A percentile compares a stretch with the other conserved stretches of the same genome.
Conservation (phyloP, 1,140 invertebrate genomes). For the Diploscapter pachys region DNA sequence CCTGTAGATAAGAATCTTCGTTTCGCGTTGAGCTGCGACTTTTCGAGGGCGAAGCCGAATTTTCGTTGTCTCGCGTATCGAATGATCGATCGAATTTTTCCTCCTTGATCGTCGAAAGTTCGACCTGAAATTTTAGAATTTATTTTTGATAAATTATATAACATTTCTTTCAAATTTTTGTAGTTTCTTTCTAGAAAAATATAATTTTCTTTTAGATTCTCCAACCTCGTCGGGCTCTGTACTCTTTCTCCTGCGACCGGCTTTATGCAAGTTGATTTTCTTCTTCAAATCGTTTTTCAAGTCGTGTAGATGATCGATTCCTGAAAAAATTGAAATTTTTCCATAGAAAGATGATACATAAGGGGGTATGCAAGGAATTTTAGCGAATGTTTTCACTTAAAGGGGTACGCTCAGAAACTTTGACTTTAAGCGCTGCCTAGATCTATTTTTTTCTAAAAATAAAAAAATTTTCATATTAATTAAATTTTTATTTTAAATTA, state of each 20-base stretch:
- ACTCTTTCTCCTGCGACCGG: conserved; percentile 20
- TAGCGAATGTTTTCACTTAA: too few species aligned
- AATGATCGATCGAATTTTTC: not conserved
- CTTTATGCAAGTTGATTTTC: conserved; percentile 7
- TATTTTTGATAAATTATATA: too few species aligned
- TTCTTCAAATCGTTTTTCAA: conserved; percentile 19
- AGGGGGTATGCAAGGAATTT: too few species aligned
- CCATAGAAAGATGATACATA: not conserved
- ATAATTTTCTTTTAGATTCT: not conserved
- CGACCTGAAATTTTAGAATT: not conserved
- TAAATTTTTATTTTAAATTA: not conserved
- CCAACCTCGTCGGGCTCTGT: conserved; percentile 16
- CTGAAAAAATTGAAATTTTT: not conserved
- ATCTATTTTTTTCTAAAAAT: too few species aligned
- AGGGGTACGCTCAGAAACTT: too few species aligned
- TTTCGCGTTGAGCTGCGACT: not conserved
- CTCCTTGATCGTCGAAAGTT: conserved; percentile 21
- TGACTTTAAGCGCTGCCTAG: too few species aligned
- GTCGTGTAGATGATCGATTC: conserved; percentile 27
- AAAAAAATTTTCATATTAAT: not conserved
- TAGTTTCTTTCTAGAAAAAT: not conserved
- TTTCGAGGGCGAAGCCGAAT: not conserved
- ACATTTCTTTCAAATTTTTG: conserved; percentile 3
- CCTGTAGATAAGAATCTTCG: not conserved
- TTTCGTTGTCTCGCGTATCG: conserved; percentile 1